Conservation (phyloP, 2,113 vertebrate species). For the Telmatochromis brachygnathus region DNA sequence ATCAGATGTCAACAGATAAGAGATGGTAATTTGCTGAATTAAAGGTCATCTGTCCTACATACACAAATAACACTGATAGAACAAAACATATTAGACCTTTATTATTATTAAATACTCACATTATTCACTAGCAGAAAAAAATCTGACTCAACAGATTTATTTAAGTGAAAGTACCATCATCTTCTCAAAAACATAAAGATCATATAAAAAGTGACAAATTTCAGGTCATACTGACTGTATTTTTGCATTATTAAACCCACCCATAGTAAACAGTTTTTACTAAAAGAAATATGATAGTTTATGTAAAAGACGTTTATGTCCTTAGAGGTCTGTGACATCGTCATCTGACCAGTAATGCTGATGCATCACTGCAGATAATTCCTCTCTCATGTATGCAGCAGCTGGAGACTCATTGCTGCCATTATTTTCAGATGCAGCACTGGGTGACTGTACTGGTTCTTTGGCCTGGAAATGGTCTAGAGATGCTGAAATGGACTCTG, state of each 20-base stretch:
- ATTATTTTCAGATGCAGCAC: background rate
- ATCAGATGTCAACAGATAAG: background rate
- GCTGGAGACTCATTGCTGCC: background rate
- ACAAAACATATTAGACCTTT: background rate
- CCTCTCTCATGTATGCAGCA: background rate
- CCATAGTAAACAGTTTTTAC: background rate
- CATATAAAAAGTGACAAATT: background rate
- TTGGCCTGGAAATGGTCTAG: constrained; percentile 70
- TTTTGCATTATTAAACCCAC: background rate
- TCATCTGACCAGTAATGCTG: constrained; percentile 59
- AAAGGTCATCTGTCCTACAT: background rate
- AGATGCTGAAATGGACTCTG: constrained; percentile 72
- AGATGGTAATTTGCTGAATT: background rate
- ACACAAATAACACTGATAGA: background rate
- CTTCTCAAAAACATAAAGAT: background rate
- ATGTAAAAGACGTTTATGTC: background rate
- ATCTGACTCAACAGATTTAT: background rate
- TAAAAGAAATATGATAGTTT: background rate
- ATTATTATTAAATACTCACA: background rate
- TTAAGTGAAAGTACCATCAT: background rate
- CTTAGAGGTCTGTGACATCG: constrained; percentile 81
- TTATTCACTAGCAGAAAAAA: background rate
- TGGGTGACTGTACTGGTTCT: constrained; percentile 30
- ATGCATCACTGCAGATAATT: constrained; percentile 46
- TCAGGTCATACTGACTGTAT: background rate